Conservation (phyloP, 2,797 vertebrate genomes). For the Bryconaethiops microstoma region DNA sequence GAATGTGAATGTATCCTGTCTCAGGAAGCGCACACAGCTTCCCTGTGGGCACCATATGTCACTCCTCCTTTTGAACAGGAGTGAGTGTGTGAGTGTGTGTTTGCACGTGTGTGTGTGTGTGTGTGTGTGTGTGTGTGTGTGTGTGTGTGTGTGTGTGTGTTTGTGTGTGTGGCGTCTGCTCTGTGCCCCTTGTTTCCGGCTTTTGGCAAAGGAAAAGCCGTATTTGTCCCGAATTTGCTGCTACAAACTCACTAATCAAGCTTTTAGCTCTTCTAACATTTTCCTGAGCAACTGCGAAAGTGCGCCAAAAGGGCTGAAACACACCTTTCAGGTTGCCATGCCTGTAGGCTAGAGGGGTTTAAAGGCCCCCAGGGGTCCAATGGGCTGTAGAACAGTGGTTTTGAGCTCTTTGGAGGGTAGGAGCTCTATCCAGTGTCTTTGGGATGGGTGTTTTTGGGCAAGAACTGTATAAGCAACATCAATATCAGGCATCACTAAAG, state of each 20-base stretch:
- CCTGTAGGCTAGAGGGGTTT: too few species aligned
- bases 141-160: not conserved
- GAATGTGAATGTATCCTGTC: slow-evolving; percentile 44
- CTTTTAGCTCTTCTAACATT: slow-evolving; percentile 27
- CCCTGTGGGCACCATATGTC: slow-evolving; percentile 57
- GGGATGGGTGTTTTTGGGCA: too few species aligned
- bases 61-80: slow-evolving; percentile 31
- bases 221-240: slow-evolving; percentile 46
- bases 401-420: too few species aligned
- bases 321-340: too few species aligned
- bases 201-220: slow-evolving; percentile 32
- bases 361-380: too few species aligned
- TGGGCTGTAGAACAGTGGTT: too few species aligned
- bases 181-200: slow-evolving; percentile 23
- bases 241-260: slow-evolving; percentile 44
- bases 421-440: too few species aligned
- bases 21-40: slow-evolving; percentile 47
- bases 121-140: not conserved
- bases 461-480: too few species aligned
- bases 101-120: not conserved
- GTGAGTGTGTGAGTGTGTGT: slow-evolving; percentile 34
- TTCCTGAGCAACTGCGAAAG: not conserved
- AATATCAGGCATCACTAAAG: too few species aligned
- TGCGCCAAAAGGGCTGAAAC: too few species aligned
- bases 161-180: not conserved